phyloP scores from a whole-genome alignment of 2,888 invertebrate species.

The Dysmachus trigonus region DNA sequence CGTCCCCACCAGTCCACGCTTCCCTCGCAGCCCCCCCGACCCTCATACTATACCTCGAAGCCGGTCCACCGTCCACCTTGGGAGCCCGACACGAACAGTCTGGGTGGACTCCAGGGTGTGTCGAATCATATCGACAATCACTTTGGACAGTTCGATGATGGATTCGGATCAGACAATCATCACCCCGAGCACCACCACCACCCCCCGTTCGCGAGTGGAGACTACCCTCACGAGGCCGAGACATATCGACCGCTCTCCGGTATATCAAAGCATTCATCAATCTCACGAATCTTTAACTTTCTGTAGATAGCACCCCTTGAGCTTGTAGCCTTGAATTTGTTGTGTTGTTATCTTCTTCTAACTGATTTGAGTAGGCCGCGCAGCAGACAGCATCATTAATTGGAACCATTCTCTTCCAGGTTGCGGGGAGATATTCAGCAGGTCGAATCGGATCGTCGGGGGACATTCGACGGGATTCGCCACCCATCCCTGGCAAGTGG shows the following conservation, averaged over 20 bases:
- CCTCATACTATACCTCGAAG: conserved; percentile 9
- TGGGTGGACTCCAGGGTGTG: conserved; percentile 56
- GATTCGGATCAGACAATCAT: conserved; percentile 48
- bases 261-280: conserved; percentile 52
- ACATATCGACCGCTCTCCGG: conserved; percentile 63
- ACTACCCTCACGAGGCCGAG: conserved; percentile 47
- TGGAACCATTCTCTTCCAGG: conserved; percentile 69
- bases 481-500: conserved; percentile 94
- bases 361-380: neutral
- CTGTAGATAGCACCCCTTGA: conserved; percentile 15
- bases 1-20: conserved; percentile 52
- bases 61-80: conserved; percentile 52
- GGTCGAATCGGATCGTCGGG: conserved; percentile 90
- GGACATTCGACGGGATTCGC: conserved; percentile 91
- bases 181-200: neutral
- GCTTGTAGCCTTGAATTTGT: neutral
- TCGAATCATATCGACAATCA: conserved; percentile 63
- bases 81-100: conserved; percentile 61
- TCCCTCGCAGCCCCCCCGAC: conserved; percentile 52
- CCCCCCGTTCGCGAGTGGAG: conserved; percentile 5
- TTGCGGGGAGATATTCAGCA: conserved; percentile 87
- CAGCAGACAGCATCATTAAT: neutral
- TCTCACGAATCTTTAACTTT: neutral
- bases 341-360: neutral
- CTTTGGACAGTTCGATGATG: conserved; percentile 55